These are phyloP conservation scores for Phrynosoma platyrhinos DNA, from an alignment of 2,113 vertebrate species.

Conservation along the genomic window DNA sequence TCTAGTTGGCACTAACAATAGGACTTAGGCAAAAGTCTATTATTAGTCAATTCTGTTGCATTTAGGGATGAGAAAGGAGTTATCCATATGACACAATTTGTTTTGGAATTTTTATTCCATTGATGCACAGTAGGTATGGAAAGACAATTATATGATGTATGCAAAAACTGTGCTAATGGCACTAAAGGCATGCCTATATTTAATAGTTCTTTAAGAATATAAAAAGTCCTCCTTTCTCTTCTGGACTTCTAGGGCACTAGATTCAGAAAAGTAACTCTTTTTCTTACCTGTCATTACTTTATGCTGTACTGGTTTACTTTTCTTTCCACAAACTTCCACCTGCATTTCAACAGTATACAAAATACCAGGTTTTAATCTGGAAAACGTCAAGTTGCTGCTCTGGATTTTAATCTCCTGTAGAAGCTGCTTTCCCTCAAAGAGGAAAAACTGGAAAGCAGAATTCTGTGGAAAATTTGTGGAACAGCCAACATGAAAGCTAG, in stretches of 20 bases:
- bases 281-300: constrained; percentile 70
- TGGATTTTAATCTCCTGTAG: constrained; percentile 16
- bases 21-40: too few relatives aligned
- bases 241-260: not conserved
- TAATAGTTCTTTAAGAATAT: not conserved
- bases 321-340: constrained; percentile 55
- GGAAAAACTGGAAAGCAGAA: constrained; percentile 46
- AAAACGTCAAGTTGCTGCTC: constrained; percentile 33
- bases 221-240: not conserved
- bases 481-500: constrained; percentile 1
- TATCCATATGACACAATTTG: not conserved
- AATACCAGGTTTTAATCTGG: constrained; percentile 68
- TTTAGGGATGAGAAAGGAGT: not conserved
- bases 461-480: accelerated
- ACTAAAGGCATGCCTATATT: not conserved
- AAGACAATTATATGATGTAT: not conserved
- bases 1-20: too few relatives aligned
- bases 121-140: not conserved
- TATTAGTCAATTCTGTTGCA: not conserved
- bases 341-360: constrained; percentile 70
- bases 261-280: not conserved
- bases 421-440: constrained; percentile 54
- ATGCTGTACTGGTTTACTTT: constrained; percentile 39
- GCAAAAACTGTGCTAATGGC: not conserved
- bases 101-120: not conserved